These are phyloP conservation scores for Drosophila kanekoi DNA, from an alignment of 2,888 invertebrate species.

Conservation along the genomic window DNA sequence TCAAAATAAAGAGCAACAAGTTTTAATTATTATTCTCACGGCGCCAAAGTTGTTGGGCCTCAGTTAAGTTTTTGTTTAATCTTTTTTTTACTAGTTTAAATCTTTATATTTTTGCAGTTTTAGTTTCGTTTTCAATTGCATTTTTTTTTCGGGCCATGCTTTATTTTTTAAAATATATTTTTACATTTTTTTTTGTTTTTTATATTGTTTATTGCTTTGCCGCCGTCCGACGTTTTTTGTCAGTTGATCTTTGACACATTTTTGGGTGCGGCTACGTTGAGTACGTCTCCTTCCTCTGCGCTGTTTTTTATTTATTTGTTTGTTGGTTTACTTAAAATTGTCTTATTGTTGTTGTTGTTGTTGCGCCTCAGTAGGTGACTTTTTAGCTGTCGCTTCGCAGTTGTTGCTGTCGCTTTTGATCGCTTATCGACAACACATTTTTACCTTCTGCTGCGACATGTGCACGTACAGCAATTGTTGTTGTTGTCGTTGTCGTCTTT, in stretches of 20 bases:
- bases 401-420: slow-evolving; percentile 68
- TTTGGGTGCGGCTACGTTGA: slow-evolving; percentile 71
- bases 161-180: slow-evolving; percentile 9
- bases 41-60: slow-evolving; percentile 9
- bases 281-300: slow-evolving; percentile 27
- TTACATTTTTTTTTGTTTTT: slow-evolving; percentile 14
- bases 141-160: slow-evolving; percentile 38
- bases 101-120: slow-evolving; percentile 34
- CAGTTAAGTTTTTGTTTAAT: slow-evolving; percentile 26
- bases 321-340: slow-evolving; percentile 49
- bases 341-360: slow-evolving; percentile 30
- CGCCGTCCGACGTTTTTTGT: slow-evolving; percentile 73
- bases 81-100: slow-evolving; percentile 6
- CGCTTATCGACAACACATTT: slow-evolving; percentile 65
- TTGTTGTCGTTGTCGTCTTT: slow-evolving; percentile 16
- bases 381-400: slow-evolving; percentile 62
- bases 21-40: slow-evolving; percentile 78
- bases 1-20: slow-evolving; percentile 26
- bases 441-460: slow-evolving; percentile 63
- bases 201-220: slow-evolving; percentile 63
- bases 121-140: slow-evolving; percentile 73
- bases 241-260: slow-evolving; percentile 83
- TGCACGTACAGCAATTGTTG: slow-evolving; percentile 73
- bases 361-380: slow-evolving; percentile 74
- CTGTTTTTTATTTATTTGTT: slow-evolving; percentile 15